A percentile compares a stretch with the other conserved stretches of the same genome.
Evolutionary conservation across 1,140 invertebrate species (phyloP).

Genomic region (Frieseomelitta varia): DNA sequence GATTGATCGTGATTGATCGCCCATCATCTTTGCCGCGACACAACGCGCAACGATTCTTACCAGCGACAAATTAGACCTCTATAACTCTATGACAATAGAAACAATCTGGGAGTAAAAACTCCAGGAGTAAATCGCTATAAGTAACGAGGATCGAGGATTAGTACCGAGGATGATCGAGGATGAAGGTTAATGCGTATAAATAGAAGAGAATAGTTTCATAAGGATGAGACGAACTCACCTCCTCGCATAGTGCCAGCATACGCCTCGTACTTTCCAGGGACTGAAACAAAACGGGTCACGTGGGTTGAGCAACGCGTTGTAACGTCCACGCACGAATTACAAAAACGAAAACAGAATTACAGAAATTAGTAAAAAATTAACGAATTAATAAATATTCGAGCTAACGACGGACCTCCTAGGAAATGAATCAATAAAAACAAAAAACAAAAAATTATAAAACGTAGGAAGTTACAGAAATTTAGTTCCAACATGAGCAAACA

Average conservation of each 20-base stretch:
- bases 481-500: no score
- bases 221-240: slow-evolving; percentile 88
- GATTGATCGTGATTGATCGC: slow-evolving; percentile 35
- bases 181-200: slow-evolving; percentile 58
- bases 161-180: slow-evolving; percentile 65
- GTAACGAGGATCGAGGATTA: slow-evolving; percentile 47
- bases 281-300: slow-evolving; percentile 85
- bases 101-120: slow-evolving; percentile 24
- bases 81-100: slow-evolving; percentile 40
- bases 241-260: slow-evolving; percentile 97
- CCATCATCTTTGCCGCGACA: slow-evolving; percentile 40
- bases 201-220: slow-evolving; percentile 49
- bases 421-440: background rate
- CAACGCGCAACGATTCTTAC: slow-evolving; percentile 45
- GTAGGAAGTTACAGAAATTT: no score
- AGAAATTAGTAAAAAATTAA: background rate
- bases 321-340: background rate
- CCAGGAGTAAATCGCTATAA: slow-evolving; percentile 16
- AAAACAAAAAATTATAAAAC: background rate
- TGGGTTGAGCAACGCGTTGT: background rate
- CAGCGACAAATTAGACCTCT: slow-evolving; percentile 32
- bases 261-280: slow-evolving; percentile 97
- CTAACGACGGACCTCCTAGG: background rate
- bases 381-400: background rate
- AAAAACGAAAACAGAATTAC: background rate